Evolutionary conservation across 2,888 invertebrate species (phyloP), one percentile per base, ranked within the genome.

Genomic region (Candidula unifasciata): DNA sequence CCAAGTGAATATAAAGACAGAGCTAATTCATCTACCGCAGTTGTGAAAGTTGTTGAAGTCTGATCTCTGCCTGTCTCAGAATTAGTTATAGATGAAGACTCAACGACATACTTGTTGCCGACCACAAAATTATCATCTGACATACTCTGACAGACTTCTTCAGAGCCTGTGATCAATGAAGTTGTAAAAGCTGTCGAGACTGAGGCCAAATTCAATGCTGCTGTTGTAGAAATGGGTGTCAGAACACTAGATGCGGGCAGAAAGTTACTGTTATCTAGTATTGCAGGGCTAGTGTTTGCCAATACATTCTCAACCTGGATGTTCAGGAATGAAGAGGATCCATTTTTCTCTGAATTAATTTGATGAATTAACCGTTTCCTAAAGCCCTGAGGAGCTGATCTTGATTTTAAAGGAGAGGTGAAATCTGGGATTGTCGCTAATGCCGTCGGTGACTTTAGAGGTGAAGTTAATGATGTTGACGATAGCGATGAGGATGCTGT

Each of bases 321-420:
- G 18, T 27, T 44, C 27, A 57, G 33, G 21, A 54, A n/a, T 35
- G 74, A 60, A 24, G 35, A 60, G 1, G 77, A 33, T 21, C 37
- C 73, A 60, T 52, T 33, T 54, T 84, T 81, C 69, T 86, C 86
- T 30, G 85, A 85, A 33, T 82, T 86, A 35, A 86, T 80, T 21
- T 78, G 74, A 76, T 87, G 85, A 54, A 87, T 87, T 54, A 87
- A 74, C 21, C 87, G 82, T 54, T 87, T 87, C 24, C 87, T 81
- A 68, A 84, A 87, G 0, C 84, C 85, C 57, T 84, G 84, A 24
- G 85, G 85, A 5, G 86, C 82, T n/a, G 85, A 77, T 60, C 81
- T 84, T 27, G 27, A 57, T 71, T 71, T 78, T 10, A 52, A 3
- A 74, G 80, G 57, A n/a, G 85, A 77, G 69, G 77, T 77, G 3